A percentile compares a stretch with the other conserved stretches of the same genome.
These are phyloP conservation scores for Chrysopilus asiliformis DNA, from an alignment of 2,888 invertebrate genomes.

Conservation along the genomic window DNA sequence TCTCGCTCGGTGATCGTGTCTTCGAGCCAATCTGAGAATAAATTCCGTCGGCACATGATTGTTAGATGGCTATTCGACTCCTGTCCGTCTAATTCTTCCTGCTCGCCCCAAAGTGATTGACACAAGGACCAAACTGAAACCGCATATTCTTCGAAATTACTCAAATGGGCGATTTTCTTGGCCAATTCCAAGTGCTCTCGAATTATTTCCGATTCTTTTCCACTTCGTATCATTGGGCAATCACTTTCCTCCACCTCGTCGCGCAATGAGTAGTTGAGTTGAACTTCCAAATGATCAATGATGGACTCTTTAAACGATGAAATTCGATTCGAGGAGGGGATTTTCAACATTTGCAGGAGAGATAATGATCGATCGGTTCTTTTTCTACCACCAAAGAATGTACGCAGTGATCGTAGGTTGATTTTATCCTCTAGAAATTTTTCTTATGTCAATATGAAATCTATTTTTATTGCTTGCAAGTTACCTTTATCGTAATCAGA, in stretches of 20 bases:
- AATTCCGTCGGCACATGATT: conserved; percentile 44
- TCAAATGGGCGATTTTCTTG: conserved; percentile 27
- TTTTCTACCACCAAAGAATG: conserved; percentile 22
- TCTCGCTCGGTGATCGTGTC: conserved; percentile 36
- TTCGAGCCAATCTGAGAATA: conserved; percentile 51
- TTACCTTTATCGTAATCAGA: too few relatives aligned
- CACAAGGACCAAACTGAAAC: conserved; percentile 60
- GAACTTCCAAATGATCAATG: conserved; percentile 47
- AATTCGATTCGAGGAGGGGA: conserved; percentile 20
- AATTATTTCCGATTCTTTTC: conserved; percentile 35
- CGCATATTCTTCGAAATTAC: conserved; percentile 26
- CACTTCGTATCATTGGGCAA: conserved; percentile 28
- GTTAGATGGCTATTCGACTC: conserved; percentile 36
- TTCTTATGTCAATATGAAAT: too few relatives aligned
- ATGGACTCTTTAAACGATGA: conserved; percentile 32
- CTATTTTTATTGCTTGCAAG: too few relatives aligned
- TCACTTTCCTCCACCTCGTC: conserved; percentile 38
- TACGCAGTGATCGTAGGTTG: too few relatives aligned
- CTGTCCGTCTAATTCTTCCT: conserved; percentile 43
- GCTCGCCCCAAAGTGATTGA: conserved; percentile 73
- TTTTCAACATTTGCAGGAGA: conserved; percentile 25
- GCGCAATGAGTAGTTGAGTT: conserved; percentile 44
- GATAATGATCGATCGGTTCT: conserved; percentile 24
- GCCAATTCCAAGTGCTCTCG: conserved; percentile 43
- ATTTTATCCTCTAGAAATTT: too few relatives aligned